A percentile compares a stretch with the other conserved stretches of the same genome.
Evolutionary conservation across 2,888 invertebrate species (phyloP).

Genomic region (Leucophenga maculata): DNA sequence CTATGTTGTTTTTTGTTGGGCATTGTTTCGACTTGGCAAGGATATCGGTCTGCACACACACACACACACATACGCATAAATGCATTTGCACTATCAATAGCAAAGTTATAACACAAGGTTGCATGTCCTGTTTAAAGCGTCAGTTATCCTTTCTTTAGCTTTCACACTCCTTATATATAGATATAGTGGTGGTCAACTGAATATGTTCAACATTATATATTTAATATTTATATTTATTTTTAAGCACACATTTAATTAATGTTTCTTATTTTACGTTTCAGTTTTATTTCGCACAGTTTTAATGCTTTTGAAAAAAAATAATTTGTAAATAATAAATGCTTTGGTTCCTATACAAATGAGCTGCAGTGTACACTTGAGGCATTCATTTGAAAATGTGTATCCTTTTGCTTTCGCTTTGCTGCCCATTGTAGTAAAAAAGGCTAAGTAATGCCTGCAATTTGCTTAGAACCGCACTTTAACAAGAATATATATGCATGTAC

Average conservation of each 20-base stretch:
- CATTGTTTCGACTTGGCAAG: neutral
- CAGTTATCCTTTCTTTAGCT: constrained; percentile 3
- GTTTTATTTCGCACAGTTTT: too few species aligned
- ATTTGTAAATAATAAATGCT: too few species aligned
- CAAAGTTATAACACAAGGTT: neutral
- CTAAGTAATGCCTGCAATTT: constrained; percentile 23
- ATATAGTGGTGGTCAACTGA: too few species aligned
- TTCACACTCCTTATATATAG: neutral
- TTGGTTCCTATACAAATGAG: too few species aligned
- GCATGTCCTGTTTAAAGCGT: neutral
- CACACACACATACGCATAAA: neutral
- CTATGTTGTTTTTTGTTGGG: neutral
- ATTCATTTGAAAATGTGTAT: too few species aligned
- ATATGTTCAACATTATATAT: too few species aligned
- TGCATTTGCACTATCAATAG: neutral
- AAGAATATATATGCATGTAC: constrained; percentile 8
- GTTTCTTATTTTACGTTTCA: too few species aligned
- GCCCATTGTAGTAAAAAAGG: constrained; percentile 8
- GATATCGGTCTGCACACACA: neutral
- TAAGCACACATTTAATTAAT: too few species aligned
- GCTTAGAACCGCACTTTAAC: constrained; percentile 17
- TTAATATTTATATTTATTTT: too few species aligned
- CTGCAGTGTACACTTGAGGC: too few species aligned
- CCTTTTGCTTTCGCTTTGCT: neutral
- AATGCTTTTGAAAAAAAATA: too few species aligned